Evolutionary conservation across 2,797 vertebrate species (phyloP).

Genomic region (Manis pentadactyla): DNA sequence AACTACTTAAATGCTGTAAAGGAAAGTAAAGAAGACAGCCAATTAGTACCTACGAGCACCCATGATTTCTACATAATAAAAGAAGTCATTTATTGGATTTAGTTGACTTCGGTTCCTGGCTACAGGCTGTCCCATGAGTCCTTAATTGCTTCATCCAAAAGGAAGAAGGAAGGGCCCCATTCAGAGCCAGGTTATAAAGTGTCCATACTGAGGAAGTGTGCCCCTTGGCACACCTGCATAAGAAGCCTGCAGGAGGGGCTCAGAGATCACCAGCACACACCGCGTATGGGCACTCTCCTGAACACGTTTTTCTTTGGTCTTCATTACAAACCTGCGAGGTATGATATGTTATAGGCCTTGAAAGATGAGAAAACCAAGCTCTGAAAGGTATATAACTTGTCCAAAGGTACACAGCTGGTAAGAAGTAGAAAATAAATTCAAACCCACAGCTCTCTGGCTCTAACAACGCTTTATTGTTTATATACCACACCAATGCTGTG

Average conservation of each 20-base stretch:
- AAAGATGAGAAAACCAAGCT: not conserved
- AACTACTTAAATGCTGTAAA: conserved; percentile 74
- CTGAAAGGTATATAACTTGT: not conserved
- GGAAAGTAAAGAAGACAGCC: conserved; percentile 76
- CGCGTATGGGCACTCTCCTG: not conserved
- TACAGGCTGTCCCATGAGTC: conserved; percentile 37
- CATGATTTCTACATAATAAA: conserved; percentile 74
- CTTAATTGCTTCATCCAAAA: conserved; percentile 60
- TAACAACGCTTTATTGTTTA: conserved; percentile 10
- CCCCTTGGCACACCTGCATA: not conserved
- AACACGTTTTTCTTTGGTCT: not conserved
- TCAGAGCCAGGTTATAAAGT: not conserved
- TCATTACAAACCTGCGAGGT: not conserved
- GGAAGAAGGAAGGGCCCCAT: not conserved
- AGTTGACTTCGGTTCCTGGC: conserved; percentile 54
- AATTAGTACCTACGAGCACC: conserved; percentile 72
- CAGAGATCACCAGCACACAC: not conserved
- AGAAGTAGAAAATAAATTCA: not conserved
- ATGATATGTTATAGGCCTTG: not conserved
- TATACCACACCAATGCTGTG: not conserved
- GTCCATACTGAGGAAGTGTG: not conserved
- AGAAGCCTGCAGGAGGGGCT: not conserved
- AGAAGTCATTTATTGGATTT: conserved; percentile 76
- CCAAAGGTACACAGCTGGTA: not conserved
- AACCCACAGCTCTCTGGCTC: not conserved